Base-by-base conservation (phyloP, 2,797 vertebrate species). In the Pangasius sanitwongsei region DNA sequence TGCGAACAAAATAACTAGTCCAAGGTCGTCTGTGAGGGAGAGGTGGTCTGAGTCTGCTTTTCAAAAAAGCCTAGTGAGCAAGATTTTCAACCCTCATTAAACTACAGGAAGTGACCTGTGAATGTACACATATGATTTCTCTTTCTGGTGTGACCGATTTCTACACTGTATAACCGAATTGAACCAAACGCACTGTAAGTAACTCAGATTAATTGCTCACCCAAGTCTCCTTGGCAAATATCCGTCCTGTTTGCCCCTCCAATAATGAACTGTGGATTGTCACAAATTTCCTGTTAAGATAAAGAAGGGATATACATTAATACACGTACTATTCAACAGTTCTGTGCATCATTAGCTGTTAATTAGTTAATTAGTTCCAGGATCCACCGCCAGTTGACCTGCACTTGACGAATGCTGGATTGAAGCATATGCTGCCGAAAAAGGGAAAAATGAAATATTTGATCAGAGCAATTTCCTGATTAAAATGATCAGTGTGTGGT, bases 191-290 rank as follows among this genome's bases (percentile, higher is more conserved):
- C 1, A 2, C 69, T 3, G 16, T 20, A 37, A 18, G 9, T 74
- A 20, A 41, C 1, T 74, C 72, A 78, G 75, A 78, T 88, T 7
- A 63, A 31, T 48, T 55, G 31, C 89, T 94, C 97, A 88, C 98
- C 98, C 92, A 99, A 91, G 89, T 92, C 97, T 92, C 98, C 98
- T 91, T 99, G 98, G 88, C 97, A 97, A 94, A 99, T 97, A 93
- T 99, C 98, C 0, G 98, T 98, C 92, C 97, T 97, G 93, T 96
- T 98, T 90, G 99, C 98, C 92, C 98, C 98, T 25, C 97, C 96
- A 41, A 99, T 93, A 91, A 98, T 97, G 93, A 99, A 96, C 85
- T 89, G 93, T 0, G 98, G 98, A 31, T 98, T 97, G 89, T 98
- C 96, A 91, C 97, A 98, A 85, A 99, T 97, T 91, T 99, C 98